Evolutionary conservation across 2,113 vertebrate species (phyloP).

Genomic region (Catharus minimus): DNA sequence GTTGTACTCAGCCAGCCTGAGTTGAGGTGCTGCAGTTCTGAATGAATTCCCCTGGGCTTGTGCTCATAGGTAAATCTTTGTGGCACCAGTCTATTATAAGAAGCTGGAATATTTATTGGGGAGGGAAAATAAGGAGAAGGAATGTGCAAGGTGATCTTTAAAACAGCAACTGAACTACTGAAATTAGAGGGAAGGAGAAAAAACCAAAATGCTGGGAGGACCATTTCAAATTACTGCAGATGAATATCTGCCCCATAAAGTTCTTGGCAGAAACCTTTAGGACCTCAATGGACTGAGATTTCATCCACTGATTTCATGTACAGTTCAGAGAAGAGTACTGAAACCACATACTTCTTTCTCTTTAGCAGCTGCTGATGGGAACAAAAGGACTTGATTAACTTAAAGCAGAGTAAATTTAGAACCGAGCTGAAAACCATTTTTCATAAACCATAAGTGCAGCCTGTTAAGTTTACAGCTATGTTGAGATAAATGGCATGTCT

Average conservation of each 20-base stretch:
- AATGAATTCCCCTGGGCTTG: neutral
- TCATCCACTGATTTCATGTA: neutral
- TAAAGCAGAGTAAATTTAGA: constrained; percentile 45
- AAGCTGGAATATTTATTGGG: neutral
- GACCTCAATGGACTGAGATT: neutral
- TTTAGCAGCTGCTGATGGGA: constrained; percentile 44
- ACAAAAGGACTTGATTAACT: constrained; percentile 63
- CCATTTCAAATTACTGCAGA: neutral
- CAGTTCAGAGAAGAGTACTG: neutral
- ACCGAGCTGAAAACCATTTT: constrained; percentile 10
- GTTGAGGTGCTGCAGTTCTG: neutral
- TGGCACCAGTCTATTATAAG: neutral
- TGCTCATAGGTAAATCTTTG: neutral
- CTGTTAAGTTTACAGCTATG: constrained; percentile 9
- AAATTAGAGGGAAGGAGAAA: neutral
- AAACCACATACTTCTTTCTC: neutral
- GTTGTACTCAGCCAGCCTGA: neutral
- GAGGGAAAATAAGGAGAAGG: neutral
- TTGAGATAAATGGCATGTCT: constrained; percentile 6
- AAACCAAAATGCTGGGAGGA: neutral
- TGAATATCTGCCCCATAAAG: neutral
- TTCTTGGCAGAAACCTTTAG: neutral
- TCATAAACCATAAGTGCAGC: neutral
- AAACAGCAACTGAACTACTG: neutral
- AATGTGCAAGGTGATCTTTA: neutral